phyloP scores from a whole-genome alignment of 2,888 invertebrate species.

The Diarsia brunnea region DNA sequence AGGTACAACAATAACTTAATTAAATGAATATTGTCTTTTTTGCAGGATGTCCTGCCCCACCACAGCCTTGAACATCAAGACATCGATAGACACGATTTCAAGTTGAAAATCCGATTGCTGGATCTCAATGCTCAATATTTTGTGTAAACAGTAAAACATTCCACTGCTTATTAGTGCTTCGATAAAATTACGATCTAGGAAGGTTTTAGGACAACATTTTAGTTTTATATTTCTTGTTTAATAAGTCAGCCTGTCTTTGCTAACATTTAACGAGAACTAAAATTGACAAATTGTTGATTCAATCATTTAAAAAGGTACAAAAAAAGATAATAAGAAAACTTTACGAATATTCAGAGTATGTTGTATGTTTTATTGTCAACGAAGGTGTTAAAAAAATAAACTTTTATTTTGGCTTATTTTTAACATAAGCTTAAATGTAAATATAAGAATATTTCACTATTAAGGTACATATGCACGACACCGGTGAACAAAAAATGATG shows the following conservation, averaged over 20 bases:
- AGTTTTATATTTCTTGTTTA: background rate
- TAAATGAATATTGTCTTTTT: constrained; percentile 62
- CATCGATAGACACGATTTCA: constrained; percentile 61
- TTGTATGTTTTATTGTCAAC: constrained; percentile 34
- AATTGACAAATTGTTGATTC: constrained; percentile 2
- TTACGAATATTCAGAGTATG: constrained; percentile 3
- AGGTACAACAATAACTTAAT: constrained; percentile 67
- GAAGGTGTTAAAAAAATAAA: background rate
- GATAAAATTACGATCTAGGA: constrained; percentile 30
- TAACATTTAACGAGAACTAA: background rate
- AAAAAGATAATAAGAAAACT: constrained; percentile 15
- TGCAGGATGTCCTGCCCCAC: constrained; percentile 90
- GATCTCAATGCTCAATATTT: constrained; percentile 75
- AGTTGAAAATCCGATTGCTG: constrained; percentile 70
- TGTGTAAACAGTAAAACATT: constrained; percentile 58
- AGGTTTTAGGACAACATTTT: constrained; percentile 20
- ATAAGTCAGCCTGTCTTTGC: background rate
- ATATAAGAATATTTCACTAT: constrained; percentile 44
- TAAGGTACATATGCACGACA: constrained; percentile 10
- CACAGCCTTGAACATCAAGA: constrained; percentile 74
- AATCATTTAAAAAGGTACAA: constrained; percentile 30
- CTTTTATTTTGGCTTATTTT: constrained; percentile 16
- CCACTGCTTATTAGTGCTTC: constrained; percentile 50
- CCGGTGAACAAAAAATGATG: constrained; percentile 15
- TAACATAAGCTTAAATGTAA: constrained; percentile 43